Evolutionary conservation across 2,888 invertebrate species (phyloP).

Genomic region (Apodemia duryi): DNA sequence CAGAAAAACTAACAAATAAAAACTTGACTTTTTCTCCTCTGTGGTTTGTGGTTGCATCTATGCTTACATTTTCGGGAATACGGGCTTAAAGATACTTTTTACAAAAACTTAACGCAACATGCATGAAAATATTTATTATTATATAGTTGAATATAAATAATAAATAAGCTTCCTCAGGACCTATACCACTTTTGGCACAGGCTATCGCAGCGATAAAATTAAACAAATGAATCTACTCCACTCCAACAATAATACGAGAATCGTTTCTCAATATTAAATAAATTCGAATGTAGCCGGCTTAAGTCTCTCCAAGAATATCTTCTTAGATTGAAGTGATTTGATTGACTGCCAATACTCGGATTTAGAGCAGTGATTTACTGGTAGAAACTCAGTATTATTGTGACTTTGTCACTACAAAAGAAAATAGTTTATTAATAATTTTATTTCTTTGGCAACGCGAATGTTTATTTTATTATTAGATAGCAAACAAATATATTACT

Average conservation of each 20-base stretch:
- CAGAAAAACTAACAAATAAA: no score
- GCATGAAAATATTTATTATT: not conserved
- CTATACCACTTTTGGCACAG: not conserved
- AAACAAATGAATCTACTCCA: constrained; percentile 10
- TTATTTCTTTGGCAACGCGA: no score
- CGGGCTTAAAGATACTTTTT: no score
- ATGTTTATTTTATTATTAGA: no score
- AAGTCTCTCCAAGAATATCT: not conserved
- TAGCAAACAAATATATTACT: no score
- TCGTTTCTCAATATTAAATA: not conserved
- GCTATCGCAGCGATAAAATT: not conserved
- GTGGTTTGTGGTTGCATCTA: no score
- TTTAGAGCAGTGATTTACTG: not conserved
- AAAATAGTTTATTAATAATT: no score
- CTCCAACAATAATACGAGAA: not conserved
- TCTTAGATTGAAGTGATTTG: constrained; percentile 1
- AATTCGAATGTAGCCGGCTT: not conserved
- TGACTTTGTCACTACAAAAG: no score
- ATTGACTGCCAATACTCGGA: constrained; percentile 1
- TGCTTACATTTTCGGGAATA: no score
- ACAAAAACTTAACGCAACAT: not conserved
- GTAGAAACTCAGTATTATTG: no score
- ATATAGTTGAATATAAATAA: not conserved
- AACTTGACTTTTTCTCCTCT: no score
- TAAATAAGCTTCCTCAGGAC: not conserved